phyloP scores from a whole-genome alignment of 2,888 invertebrate species.

The Metacarcinus magister region DNA sequence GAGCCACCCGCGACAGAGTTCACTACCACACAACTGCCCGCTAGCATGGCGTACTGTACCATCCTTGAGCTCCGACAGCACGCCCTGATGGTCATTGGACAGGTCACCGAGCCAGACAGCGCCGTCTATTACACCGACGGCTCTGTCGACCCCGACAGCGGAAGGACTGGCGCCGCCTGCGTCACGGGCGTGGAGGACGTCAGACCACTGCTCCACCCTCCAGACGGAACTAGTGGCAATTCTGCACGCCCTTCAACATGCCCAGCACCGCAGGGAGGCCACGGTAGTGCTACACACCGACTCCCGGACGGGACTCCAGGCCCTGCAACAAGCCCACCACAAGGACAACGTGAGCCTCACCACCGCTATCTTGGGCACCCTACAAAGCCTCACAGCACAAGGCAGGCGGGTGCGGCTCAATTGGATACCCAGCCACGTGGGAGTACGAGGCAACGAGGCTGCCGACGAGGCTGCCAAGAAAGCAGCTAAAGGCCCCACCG shows the following conservation, averaged over 20 bases:
- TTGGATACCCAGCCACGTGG: too few species aligned
- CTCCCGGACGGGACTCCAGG: too few species aligned
- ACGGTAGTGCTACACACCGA: not conserved
- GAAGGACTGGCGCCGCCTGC: not conserved
- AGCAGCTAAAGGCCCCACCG: not conserved
- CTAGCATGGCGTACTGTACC: not conserved
- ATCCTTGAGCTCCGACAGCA: not conserved
- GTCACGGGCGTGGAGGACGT: too few species aligned
- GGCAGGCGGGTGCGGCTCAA: not conserved
- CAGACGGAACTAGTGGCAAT: too few species aligned
- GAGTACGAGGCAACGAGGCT: too few species aligned
- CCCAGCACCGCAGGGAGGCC: not conserved
- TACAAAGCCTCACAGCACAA: too few species aligned
- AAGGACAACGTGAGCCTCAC: too few species aligned
- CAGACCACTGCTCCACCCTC: too few species aligned
- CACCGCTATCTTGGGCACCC: too few species aligned
- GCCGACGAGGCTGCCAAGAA: not conserved
- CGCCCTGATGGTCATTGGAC: not conserved
- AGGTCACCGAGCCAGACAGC: not conserved
- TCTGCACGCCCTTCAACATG: too few species aligned
- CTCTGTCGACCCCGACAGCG: too few species aligned
- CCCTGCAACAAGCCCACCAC: not conserved
- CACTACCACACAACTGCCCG: too few species aligned
- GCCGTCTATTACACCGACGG: conserved; percentile 9
- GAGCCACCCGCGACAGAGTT: not conserved